Base-by-base conservation (phyloP, 2,888 invertebrate species). In the Ceriagrion tenellum region DNA sequence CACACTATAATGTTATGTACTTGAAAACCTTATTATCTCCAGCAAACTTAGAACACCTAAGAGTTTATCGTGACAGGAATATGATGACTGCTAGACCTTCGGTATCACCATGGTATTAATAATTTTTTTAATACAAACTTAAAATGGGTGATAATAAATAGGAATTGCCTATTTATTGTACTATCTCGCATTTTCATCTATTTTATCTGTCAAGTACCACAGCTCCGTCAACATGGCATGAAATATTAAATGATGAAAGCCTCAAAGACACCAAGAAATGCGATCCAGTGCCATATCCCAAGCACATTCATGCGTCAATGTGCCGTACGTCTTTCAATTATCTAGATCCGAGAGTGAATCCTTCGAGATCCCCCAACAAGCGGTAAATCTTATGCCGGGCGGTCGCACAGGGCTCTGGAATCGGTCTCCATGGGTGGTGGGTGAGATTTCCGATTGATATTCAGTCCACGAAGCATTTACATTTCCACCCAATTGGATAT, bases 401-500 rank as follows among this genome's bases (percentile, higher is more conserved):
- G 30, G 81, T 30, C 30, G 12, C 12, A 18, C 35, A 16, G 30
- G 30, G 81, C 81, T 81, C 35, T 35, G 12, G 13, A 10, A 35
- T 13, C 35, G 16, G 18, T 8, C 8, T 26, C 59, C 59, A 2
- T 59, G 18, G 18, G 69, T n/a, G 3, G 59, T 59, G 81, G 81
- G 26, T 13, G 81, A 13, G 35, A 35, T 35, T 35, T 81, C 81
- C 81, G 81, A 81, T 81, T 81, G 81, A 81, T 81, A 81, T 81
- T 81, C 81, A 81, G 81, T 81, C 81, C 81, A 81, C 81, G 81
- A 16, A 81, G 81, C 81, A 81, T 81, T 81, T 81, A 81, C 81
- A 81, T 81, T 81, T 81, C 81, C 81, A 81, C 81, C 81, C 81
- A 81, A 81, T 81, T 81, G 81, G 81, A 81, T 81, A 81, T 81